Base-by-base conservation (phyloP, 2,888 invertebrate genomes). In the Pecten maximus region DNA sequence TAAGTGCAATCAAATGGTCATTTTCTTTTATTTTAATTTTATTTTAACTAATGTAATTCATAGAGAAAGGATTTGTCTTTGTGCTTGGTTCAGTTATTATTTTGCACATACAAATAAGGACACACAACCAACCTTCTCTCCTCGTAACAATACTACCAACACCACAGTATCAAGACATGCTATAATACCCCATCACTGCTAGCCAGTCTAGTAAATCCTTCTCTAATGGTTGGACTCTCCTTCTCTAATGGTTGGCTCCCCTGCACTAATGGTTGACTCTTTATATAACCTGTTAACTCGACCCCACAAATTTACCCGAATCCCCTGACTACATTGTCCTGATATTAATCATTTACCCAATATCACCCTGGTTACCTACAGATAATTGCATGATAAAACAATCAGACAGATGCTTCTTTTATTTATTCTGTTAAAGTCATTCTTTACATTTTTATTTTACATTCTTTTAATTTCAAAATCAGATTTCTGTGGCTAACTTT, bases 21-120 rank as follows among this genome's bases (percentile, higher is more conserved):
- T 12, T 35, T 74, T 35, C 23, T 12, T 8, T 74, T 60, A 60
- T 28, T 35, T 74, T 35, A 35, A 10, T 6, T 28, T 28, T 74
- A 35, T 74, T 74, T 35, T 74, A 15, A 28, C 8, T 35, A 35
- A 74, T 54, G 28, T 74, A 0, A 74, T 74, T 74, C 3, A 8
- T 12, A 0, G 74, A 74, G 74, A 74, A 28, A 74, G 35, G 74
- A 74, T 74, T 74, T 74, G 74, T 74, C 35, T 74, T 35, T 28
- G 74, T 74, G 74, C 74, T 74, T 74, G 74, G 28, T 74, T 74
- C 15, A 35, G 28, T 74, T 74, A 74, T 28, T 74, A 74, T 74
- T 54, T 74, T 74, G 74, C 74, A 74, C 74, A 74, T 74, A 35
- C 28, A 35, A 60, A 48, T 4, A 48, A 54, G 16, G 28, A 74